Conservation (phyloP, 1,140 invertebrate species). For the Papilio machaon region DNA sequence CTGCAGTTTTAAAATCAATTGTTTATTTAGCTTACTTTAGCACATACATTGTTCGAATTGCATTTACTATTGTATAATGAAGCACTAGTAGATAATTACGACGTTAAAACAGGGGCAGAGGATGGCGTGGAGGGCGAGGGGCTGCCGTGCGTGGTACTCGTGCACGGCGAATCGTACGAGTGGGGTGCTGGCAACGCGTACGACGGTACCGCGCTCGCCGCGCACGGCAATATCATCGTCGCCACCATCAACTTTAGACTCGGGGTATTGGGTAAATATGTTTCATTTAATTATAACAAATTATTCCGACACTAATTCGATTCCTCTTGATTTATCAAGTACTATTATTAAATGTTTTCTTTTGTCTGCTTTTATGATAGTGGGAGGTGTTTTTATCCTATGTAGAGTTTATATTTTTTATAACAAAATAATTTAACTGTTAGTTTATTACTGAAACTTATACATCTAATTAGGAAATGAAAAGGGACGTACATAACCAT, state of each 20-base stretch:
- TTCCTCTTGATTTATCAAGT: background rate
- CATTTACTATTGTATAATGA: background rate
- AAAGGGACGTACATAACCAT: too few species aligned
- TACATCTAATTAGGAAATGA: too few species aligned
- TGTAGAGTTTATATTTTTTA: too few species aligned
- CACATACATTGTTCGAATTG: background rate
- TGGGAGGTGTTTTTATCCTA: too few species aligned
- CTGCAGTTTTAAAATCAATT: background rate
- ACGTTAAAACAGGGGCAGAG: slow-evolving; percentile 51
- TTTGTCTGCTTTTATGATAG: too few species aligned
- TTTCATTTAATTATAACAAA: slow-evolving; percentile 11
- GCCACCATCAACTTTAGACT: slow-evolving; percentile 99
- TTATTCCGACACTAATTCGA: background rate
- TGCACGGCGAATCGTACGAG: slow-evolving; percentile 97
- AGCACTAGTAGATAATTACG: background rate
- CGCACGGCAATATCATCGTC: slow-evolving; percentile 95
- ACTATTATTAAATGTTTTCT: background rate
- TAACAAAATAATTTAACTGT: too few species aligned
- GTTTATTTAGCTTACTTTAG: background rate
- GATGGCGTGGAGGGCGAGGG: slow-evolving; percentile 57
- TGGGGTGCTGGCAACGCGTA: slow-evolving; percentile 97
- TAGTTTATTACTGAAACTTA: too few species aligned
- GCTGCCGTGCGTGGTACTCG: slow-evolving; percentile 89
- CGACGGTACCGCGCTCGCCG: slow-evolving; percentile 95
- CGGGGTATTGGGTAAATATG: slow-evolving; percentile 93